phyloP scores from a whole-genome alignment of 1,140 invertebrate species.

The Temnothorax curvispinosus region DNA sequence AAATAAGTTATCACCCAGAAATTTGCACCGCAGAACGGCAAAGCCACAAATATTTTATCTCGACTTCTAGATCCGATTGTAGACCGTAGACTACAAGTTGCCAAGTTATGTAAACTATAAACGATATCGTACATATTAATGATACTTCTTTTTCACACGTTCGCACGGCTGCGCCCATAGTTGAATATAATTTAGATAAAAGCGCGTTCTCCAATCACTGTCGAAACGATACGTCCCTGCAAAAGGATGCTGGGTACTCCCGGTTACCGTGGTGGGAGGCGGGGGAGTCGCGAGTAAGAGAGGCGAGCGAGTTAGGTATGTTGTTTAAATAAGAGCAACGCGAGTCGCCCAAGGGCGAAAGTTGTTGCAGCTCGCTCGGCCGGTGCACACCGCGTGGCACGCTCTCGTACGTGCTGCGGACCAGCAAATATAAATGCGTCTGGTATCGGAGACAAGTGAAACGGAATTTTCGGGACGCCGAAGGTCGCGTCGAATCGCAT shows the following conservation, averaged over 20 bases:
- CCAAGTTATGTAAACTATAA: background rate
- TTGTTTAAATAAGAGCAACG: conserved; percentile 85
- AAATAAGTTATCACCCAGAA: background rate
- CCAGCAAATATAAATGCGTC: conserved; percentile 71
- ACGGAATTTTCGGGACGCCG: conserved; percentile 73
- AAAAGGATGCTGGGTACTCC: conserved; percentile 76
- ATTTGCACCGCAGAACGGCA: background rate
- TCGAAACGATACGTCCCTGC: conserved; percentile 71
- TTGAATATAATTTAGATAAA: conserved; percentile 10
- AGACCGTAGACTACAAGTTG: background rate
- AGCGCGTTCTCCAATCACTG: background rate
- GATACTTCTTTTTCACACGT: background rate
- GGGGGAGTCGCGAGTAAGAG: conserved; percentile 81
- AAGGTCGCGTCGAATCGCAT: conserved; percentile 20
- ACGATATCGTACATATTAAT: background rate
- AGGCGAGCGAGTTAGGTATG: conserved; percentile 83
- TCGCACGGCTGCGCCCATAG: background rate
- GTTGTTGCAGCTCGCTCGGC: conserved; percentile 77
- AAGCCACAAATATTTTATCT: background rate
- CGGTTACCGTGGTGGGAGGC: conserved; percentile 76
- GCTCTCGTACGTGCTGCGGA: conserved; percentile 67
- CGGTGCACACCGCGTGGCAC: conserved; percentile 68
- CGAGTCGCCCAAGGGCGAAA: conserved; percentile 83
- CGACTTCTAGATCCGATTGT: background rate
- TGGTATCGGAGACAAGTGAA: conserved; percentile 76